These are phyloP conservation scores for Trinorchestia longiramus DNA, from an alignment of 1,140 invertebrate species.

Conservation along the genomic window DNA sequence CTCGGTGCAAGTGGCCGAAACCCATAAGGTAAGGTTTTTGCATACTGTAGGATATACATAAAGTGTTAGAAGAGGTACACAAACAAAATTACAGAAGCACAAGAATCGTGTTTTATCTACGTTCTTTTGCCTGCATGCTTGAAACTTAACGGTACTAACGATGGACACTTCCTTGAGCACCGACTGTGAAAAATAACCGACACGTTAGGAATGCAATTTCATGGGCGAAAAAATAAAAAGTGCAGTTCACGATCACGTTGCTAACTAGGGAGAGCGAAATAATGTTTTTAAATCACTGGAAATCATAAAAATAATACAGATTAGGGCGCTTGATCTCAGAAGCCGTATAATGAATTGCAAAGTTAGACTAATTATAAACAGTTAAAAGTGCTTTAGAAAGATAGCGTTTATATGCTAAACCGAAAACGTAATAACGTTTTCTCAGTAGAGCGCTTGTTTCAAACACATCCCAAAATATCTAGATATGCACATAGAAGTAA, in stretches of 20 bases:
- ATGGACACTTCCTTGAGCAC: slow-evolving; percentile 42
- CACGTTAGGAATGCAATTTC: background rate
- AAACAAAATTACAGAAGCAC: background rate
- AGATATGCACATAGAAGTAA: background rate
- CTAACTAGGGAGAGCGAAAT: too few relatives aligned
- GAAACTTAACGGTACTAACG: slow-evolving; percentile 37
- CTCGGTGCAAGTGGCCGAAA: background rate
- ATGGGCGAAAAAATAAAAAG: background rate
- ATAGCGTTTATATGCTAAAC: background rate
- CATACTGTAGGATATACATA: background rate
- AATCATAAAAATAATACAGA: too few relatives aligned
- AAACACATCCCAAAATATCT: background rate
- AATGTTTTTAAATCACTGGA: too few relatives aligned
- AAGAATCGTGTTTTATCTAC: background rate
- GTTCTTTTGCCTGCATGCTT: background rate
- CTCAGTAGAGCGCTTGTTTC: background rate
- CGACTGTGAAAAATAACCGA: slow-evolving; percentile 43
- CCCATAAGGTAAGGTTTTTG: background rate
- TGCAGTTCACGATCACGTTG: background rate
- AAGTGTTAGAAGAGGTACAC: background rate
- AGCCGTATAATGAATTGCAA: background rate
- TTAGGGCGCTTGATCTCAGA: background rate
- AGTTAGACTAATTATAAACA: background rate
- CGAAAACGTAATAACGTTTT: background rate
- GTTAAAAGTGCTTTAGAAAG: background rate